phyloP scores from a whole-genome alignment of 2,113 vertebrate species.

The Conger conger region DNA sequence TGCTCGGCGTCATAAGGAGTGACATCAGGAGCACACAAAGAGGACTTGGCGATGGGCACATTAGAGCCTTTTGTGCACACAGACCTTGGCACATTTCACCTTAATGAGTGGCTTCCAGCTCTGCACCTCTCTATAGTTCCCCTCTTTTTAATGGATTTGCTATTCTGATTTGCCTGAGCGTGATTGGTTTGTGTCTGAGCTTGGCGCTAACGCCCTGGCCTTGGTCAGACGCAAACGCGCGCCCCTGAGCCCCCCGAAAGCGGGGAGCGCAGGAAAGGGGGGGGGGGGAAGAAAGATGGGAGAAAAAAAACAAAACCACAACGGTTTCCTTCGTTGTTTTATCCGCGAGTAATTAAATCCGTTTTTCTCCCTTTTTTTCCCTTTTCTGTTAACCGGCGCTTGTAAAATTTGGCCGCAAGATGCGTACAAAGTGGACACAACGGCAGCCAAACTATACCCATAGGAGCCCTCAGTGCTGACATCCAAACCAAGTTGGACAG shows the following conservation, averaged over 20 bases:
- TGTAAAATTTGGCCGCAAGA: conserved; percentile 23
- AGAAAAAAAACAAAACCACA: conserved; percentile 3
- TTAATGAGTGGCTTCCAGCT: conserved; percentile 22
- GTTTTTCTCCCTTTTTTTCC: conserved; percentile 5
- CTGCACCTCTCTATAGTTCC: conserved; percentile 19
- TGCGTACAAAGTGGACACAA: conserved; percentile 21
- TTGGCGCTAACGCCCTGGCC: conserved; percentile 10
- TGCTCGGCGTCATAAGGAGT: conserved; percentile 11
- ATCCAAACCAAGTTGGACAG: conserved; percentile 25
- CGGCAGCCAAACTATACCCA: conserved; percentile 26
- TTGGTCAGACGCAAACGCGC: conserved; percentile 9
- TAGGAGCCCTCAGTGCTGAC: conserved; percentile 21
- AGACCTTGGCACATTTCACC: conserved; percentile 26
- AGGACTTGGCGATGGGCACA: conserved; percentile 8
- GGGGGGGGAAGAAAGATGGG: neutral
- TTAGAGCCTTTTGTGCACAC: conserved; percentile 20
- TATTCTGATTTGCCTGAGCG: conserved; percentile 17
- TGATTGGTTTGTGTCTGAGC: neutral
- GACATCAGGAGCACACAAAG: conserved; percentile 16
- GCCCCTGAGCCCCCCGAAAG: conserved; percentile 5
- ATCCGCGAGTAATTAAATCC: conserved; percentile 29
- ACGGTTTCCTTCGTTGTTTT: conserved; percentile 11
- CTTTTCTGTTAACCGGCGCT: conserved; percentile 17
- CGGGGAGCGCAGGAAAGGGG: neutral
- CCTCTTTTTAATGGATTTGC: conserved; percentile 19